These are phyloP conservation scores for Spodoptera littoralis DNA, from an alignment of 2,888 invertebrate species.

Conservation along the genomic window DNA sequence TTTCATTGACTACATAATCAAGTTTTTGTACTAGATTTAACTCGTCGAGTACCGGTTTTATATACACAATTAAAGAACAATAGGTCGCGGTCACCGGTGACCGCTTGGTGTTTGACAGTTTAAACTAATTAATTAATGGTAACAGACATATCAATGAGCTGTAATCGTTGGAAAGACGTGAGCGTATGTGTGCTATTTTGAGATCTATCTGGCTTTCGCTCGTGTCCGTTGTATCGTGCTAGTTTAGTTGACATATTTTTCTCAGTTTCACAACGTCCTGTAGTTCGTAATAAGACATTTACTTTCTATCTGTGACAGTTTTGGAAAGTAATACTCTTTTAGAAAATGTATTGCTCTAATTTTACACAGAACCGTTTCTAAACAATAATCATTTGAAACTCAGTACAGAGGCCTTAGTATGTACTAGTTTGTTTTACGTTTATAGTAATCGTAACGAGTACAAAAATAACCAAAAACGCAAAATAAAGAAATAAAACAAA, in stretches of 20 bases:
- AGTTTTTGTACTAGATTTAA: background rate
- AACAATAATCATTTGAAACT: too few relatives aligned
- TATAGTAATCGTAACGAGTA: too few relatives aligned
- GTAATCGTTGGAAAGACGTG: slow-evolving; percentile 25
- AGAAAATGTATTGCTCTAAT: too few relatives aligned
- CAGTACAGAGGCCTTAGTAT: too few relatives aligned
- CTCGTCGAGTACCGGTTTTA: too few relatives aligned
- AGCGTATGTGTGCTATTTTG: slow-evolving; percentile 37
- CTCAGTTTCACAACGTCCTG: slow-evolving; percentile 32
- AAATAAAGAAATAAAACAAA: too few relatives aligned
- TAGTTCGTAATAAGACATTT: slow-evolving; percentile 1
- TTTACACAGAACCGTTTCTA: too few relatives aligned
- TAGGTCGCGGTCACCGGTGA: too few relatives aligned
- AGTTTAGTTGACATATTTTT: slow-evolving; percentile 44
- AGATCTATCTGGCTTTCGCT: slow-evolving; percentile 47
- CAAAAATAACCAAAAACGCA: too few relatives aligned
- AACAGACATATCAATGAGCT: slow-evolving; percentile 16
- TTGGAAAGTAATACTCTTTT: slow-evolving; percentile 12
- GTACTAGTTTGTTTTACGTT: too few relatives aligned
- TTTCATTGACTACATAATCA: slow-evolving; percentile 2
- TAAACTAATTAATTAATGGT: slow-evolving; percentile 22
- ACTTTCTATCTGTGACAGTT: slow-evolving; percentile 23
- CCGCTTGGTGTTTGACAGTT: too few relatives aligned
- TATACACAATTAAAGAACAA: too few relatives aligned
- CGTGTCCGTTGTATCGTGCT: slow-evolving; percentile 17